Conservation (phyloP, 1,140 invertebrate species). For the Pogonognathellus flavescens region DNA sequence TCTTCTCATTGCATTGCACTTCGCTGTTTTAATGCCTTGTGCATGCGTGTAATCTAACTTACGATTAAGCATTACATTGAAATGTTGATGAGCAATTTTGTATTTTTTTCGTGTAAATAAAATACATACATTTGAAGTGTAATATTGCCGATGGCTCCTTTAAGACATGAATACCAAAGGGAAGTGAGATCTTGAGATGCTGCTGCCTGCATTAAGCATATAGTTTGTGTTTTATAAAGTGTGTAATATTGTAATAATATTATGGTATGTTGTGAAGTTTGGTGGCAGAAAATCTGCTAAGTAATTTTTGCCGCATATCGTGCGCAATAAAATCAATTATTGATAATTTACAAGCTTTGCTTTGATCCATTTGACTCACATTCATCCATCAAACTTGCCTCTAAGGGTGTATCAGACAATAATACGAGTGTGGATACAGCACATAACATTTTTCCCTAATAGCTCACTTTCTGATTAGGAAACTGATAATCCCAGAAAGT, state of each 20-base stretch:
- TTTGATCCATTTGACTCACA: slow-evolving; percentile 34
- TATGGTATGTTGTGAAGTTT: slow-evolving; percentile 23
- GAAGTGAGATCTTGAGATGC: not conserved
- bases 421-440: no score
- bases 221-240: not conserved
- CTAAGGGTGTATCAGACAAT: not conserved
- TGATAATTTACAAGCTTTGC: slow-evolving; percentile 58
- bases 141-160: slow-evolving; percentile 13
- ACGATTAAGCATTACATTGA: not conserved
- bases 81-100: slow-evolving; percentile 31
- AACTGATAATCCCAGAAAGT: no score
- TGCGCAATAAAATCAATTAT: slow-evolving; percentile 63
- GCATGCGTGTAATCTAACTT: slow-evolving; percentile 18
- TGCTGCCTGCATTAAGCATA: not conserved
- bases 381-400: slow-evolving; percentile 38
- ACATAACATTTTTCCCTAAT: no score
- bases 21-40: not conserved
- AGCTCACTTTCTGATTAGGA: no score
- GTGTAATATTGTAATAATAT: no score
- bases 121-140: slow-evolving; percentile 14
- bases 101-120: not conserved
- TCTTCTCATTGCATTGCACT: not conserved
- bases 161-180: slow-evolving; percentile 7
- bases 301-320: slow-evolving; percentile 48
- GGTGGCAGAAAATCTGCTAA: slow-evolving; percentile 26